Percentiles rank a stretch among this genome's conserved stretches.
Conservation (phyloP, 2,888 invertebrate genomes). For the Synanthedon formicaeformis region DNA sequence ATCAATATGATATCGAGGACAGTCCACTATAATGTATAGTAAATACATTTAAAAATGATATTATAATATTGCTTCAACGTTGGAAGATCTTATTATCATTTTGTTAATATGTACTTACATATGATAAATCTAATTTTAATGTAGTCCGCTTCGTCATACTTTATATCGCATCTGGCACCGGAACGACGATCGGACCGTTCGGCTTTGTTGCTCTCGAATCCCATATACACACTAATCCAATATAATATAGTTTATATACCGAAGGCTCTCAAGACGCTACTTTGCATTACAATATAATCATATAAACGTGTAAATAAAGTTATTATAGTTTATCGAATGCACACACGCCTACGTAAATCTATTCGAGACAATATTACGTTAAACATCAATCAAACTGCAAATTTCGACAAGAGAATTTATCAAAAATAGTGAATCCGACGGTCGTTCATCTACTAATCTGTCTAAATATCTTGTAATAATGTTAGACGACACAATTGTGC, state of each 20-base stretch:
- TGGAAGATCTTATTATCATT: constrained; percentile 32
- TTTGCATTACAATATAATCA: constrained; percentile 56
- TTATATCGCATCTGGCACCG: constrained; percentile 18
- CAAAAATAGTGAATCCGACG: constrained; percentile 68
- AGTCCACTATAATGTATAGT: constrained; percentile 9
- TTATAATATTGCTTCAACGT: constrained; percentile 54
- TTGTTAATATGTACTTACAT: constrained; percentile 3
- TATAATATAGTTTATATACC: constrained; percentile 34
- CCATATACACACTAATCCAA: neutral
- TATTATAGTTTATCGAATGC: constrained; percentile 55
- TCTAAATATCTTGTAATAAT: constrained; percentile 57
- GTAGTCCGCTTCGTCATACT: neutral
- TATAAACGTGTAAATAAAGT: constrained; percentile 69
- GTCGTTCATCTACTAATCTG: constrained; percentile 49
- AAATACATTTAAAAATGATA: constrained; percentile 39
- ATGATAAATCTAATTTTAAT: neutral
- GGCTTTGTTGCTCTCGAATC: neutral
- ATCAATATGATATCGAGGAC: constrained; percentile 21
- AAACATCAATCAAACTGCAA: constrained; percentile 57
- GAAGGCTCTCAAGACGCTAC: constrained; percentile 58
- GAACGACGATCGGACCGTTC: constrained; percentile 17
- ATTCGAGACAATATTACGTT: constrained; percentile 38
- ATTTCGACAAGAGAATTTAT: constrained; percentile 69
- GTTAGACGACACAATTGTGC: constrained; percentile 45
- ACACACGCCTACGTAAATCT: constrained; percentile 39